Evolutionary conservation across 2,888 invertebrate genomes (phyloP).

Genomic region (Cantharis flavilabris): DNA sequence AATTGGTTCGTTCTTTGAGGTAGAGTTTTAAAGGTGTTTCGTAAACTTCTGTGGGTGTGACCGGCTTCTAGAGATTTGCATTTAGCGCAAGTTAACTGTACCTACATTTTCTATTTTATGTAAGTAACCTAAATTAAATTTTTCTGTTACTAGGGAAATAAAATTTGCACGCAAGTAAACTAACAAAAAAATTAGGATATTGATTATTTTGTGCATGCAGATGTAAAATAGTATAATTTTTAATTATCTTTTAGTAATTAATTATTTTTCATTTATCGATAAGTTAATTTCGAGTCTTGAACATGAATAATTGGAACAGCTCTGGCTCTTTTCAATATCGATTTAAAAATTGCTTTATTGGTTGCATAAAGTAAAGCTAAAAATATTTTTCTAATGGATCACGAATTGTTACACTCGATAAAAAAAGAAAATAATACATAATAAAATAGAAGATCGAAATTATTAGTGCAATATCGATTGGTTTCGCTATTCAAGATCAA

Average conservation of each 20-base stretch:
- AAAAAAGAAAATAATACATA: background rate
- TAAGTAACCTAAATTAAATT: background rate
- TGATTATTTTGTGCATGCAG: background rate
- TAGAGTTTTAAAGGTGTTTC: background rate
- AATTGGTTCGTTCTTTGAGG: background rate
- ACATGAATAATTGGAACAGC: background rate
- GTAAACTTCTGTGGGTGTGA: constrained; percentile 20
- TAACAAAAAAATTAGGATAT: background rate
- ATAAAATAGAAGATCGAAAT: background rate
- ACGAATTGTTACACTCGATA: too few relatives aligned
- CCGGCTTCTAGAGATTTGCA: constrained; percentile 12
- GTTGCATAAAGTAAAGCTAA: constrained; percentile 12
- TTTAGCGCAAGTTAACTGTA: background rate
- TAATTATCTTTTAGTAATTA: background rate
- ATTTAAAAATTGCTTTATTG: constrained; percentile 5
- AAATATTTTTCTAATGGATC: background rate
- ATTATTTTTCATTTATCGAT: background rate
- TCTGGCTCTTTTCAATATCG: background rate
- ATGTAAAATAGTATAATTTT: background rate
- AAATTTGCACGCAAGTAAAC: background rate
- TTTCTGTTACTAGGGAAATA: background rate
- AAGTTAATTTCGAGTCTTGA: background rate
- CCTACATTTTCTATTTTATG: background rate
- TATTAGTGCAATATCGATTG: background rate
- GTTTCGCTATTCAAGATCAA: background rate